Evolutionary conservation across 2,888 invertebrate species (phyloP).

Genomic region (Pterostichus madidus): DNA sequence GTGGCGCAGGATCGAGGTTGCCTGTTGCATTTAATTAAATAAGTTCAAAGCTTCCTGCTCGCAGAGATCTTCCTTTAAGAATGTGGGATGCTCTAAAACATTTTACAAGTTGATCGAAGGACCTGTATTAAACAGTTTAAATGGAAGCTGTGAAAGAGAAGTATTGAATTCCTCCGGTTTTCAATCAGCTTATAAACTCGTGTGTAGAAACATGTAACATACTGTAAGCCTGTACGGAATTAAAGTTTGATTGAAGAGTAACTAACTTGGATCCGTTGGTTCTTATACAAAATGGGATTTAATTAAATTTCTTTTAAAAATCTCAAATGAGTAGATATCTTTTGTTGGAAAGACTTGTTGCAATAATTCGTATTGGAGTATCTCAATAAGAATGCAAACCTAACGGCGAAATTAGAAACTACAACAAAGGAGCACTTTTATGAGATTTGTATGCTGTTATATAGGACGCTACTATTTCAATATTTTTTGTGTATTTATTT

Average conservation of each 20-base stretch:
- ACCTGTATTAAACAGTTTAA: conserved; percentile 56
- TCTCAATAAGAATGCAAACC: no score
- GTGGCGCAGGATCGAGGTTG: neutral
- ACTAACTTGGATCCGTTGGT: conserved; percentile 1
- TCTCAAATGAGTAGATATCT: no score
- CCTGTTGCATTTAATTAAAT: conserved; percentile 60
- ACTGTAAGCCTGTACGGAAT: neutral
- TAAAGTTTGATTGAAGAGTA: conserved; percentile 3
- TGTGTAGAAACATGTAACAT: conserved; percentile 19
- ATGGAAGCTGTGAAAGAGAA: conserved; percentile 33
- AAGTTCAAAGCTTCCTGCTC: conserved; percentile 48
- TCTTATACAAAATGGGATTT: no score
- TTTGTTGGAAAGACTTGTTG: no score
- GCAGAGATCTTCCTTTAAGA: conserved; percentile 51
- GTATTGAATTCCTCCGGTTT: conserved; percentile 56
- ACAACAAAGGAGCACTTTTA: no score
- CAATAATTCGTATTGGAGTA: no score
- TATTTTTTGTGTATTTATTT: no score
- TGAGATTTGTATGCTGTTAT: no score
- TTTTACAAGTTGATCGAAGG: conserved; percentile 62
- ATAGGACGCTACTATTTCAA: no score
- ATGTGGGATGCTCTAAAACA: conserved; percentile 54
- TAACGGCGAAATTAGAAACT: no score
- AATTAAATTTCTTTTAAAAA: no score
- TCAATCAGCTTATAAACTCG: conserved; percentile 32